phyloP scores from a whole-genome alignment of 2,888 invertebrate species.

The Drosophila robusta region DNA sequence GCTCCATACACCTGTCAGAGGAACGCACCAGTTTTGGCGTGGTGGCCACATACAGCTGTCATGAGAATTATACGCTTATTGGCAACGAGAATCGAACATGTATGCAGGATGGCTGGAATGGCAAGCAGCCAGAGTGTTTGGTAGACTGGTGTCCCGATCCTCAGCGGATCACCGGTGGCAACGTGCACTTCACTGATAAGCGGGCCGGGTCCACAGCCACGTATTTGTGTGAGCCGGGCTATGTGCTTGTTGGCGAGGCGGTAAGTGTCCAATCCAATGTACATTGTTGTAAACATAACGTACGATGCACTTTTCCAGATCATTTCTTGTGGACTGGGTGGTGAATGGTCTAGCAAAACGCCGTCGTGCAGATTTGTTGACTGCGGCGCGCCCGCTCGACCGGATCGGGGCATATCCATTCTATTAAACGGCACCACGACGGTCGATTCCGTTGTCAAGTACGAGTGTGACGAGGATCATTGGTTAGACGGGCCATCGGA shows the following conservation, averaged over 20 bases:
- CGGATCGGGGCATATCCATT: conserved; percentile 90
- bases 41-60: conserved; percentile 90
- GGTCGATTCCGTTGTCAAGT: conserved; percentile 91
- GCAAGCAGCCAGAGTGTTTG: conserved; percentile 91
- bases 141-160: conserved; percentile 96
- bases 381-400: conserved; percentile 92
- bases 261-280: conserved; percentile 85
- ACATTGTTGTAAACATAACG: no score
- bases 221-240: conserved; percentile 93
- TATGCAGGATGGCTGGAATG: conserved; percentile 91
- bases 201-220: conserved; percentile 92
- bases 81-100: conserved; percentile 91
- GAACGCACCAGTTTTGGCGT: conserved; percentile 92
- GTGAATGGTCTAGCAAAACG: conserved; percentile 92
- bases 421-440: conserved; percentile 93
- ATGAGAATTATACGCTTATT: conserved; percentile 93
- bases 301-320: conserved; percentile 86
- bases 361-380: conserved; percentile 94
- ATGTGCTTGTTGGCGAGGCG: conserved; percentile 92
- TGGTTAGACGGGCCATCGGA: conserved; percentile 91
- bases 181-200: conserved; percentile 89
- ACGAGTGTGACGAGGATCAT: conserved; percentile 92
- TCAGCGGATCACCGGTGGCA: conserved; percentile 91
- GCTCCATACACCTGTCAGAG: conserved; percentile 89
- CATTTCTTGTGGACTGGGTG: conserved; percentile 93